A percentile compares a stretch with the other conserved stretches of the same genome.
Evolutionary conservation across 2,797 vertebrate species (phyloP).

Genomic region (Betta splendens): DNA sequence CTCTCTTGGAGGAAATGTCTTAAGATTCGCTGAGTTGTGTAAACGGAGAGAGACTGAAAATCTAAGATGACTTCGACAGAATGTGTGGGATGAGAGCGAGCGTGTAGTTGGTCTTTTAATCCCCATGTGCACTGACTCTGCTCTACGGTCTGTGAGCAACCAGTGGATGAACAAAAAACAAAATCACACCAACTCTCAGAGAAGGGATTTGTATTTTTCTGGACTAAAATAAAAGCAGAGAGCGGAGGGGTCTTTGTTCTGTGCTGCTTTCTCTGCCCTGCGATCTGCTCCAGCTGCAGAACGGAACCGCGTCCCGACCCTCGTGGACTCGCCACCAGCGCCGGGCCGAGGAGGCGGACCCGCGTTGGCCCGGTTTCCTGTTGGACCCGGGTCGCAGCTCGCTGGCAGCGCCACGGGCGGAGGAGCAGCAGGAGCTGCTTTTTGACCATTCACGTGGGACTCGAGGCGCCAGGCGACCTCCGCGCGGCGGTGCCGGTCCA

Average conservation of each 20-base stretch:
- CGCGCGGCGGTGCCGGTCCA: constrained; percentile 38
- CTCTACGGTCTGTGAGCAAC: constrained; percentile 82
- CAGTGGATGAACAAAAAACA: constrained; percentile 80
- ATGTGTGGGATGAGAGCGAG: constrained; percentile 75
- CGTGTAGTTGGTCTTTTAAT: constrained; percentile 71
- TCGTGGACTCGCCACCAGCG: constrained; percentile 34
- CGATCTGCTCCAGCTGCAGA: constrained; percentile 51
- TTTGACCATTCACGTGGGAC: constrained; percentile 56
- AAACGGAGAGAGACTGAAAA: constrained; percentile 50
- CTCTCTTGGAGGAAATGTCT: constrained; percentile 78
- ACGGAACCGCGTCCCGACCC: constrained; percentile 45
- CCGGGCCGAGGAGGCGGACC: constrained; percentile 43
- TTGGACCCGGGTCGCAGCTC: constrained; percentile 39
- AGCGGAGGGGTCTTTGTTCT: constrained; percentile 61
- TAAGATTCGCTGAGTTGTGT: constrained; percentile 69
- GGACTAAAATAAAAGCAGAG: constrained; percentile 64
- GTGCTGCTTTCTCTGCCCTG: constrained; percentile 52
- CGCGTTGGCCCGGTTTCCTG: constrained; percentile 61
- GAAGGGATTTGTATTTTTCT: constrained; percentile 72
- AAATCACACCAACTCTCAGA: constrained; percentile 64
- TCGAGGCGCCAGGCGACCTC: constrained; percentile 55
- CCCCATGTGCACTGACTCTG: constrained; percentile 85
- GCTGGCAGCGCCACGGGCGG: constrained; percentile 49
- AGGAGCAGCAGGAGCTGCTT: constrained; percentile 62
- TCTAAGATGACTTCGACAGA: constrained; percentile 71